Evolutionary conservation across 2,888 invertebrate species (phyloP).

Genomic region (Autographa gamma): DNA sequence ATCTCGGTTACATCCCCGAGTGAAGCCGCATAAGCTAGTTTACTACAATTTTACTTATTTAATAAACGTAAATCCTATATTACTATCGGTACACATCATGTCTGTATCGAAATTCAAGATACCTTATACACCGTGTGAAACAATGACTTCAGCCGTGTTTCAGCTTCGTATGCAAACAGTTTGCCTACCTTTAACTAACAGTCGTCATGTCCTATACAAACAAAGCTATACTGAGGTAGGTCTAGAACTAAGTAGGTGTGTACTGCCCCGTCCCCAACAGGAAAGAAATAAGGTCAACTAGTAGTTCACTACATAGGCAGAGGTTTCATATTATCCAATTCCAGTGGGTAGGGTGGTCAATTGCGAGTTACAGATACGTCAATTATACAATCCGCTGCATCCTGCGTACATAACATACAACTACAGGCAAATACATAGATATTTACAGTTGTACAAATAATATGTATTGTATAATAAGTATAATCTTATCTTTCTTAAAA

Average conservation of each 20-base stretch:
- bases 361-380: constrained; percentile 34
- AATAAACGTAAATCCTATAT: too few species aligned
- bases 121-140: too few species aligned
- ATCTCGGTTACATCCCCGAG: too few species aligned
- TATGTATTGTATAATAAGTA: too few species aligned
- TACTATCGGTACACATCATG: too few species aligned
- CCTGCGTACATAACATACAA: constrained; percentile 36
- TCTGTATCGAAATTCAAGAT: too few species aligned
- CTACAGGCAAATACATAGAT: background rate
- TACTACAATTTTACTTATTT: too few species aligned
- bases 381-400: constrained; percentile 54
- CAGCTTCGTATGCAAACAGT: too few species aligned
- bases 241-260: background rate
- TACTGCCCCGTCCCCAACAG: constrained; percentile 1
- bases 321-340: constrained; percentile 64
- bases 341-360: constrained; percentile 50
- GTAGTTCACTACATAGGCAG: constrained; percentile 19
- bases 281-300: constrained; percentile 21
- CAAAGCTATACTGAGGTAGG: background rate
- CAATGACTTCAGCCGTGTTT: too few species aligned
- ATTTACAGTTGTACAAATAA: background rate
- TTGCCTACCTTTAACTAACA: too few species aligned
- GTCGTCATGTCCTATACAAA: background rate
- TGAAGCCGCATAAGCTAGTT: too few species aligned
- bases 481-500: background rate